Evolutionary conservation across 2,888 invertebrate species (phyloP), one percentile per base, ranked within the genome.

Genomic region (Chloroclystis v-ata): DNA sequence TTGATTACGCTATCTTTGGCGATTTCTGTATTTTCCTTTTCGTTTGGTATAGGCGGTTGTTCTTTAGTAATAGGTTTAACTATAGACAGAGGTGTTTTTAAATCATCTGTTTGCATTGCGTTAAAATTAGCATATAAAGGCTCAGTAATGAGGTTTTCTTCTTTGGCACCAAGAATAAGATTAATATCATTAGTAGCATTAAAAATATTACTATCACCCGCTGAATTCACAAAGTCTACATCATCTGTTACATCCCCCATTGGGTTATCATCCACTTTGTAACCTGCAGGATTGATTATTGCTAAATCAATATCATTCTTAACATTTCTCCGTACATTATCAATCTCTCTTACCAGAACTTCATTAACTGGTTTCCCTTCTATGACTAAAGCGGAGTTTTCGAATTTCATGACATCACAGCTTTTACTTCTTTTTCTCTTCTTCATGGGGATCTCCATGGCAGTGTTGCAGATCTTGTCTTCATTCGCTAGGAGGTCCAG

Each of bases 391-490:
- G 80, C 87, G 0, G 79, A 72, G 50, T 89, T 89, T 43, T 88
- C 88, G 56, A 89, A 89, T 0, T 77, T 67, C 1, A 70, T 65
- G 1, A 78, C 67, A 16, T 85, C 85, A 46, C 76, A 78, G 47
- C 81, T 86, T 41, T 69, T 76, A 0, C 82, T 75, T n/a, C 76
- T 57, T 57, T 86, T 85, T 0, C 82, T 69, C 52, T 83, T 80
- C 54, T 88, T 89, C 12, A 62, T 65, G 0, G 87, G 86, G 12
- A 87, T 75, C 65, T 89, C 89, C 87, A 89, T 87, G 4, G 76
- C 82, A 0, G 78, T 89, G 64, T 89, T 89, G 56, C 86, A 85
- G 72, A 88, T 89, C 3, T 74, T 78, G 48, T 89, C 89, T 9
- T 89, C 88, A 48, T 85, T 88, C 3, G 71, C 84, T 0, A 89